Conservation (phyloP, 2,113 vertebrate genomes). For the Nothocercus nigrocapillus region DNA sequence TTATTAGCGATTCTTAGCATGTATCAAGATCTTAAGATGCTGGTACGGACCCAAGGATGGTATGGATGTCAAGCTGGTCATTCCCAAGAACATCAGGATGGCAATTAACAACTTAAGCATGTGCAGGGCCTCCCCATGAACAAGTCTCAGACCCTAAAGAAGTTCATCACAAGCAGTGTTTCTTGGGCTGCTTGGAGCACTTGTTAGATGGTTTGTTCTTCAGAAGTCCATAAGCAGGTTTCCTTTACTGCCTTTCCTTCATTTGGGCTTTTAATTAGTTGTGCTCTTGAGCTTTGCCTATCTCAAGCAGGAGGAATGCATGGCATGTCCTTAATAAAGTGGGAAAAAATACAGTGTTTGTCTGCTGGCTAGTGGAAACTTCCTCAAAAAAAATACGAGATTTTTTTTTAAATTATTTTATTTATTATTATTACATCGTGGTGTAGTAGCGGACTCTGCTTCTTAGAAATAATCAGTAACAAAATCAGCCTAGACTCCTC, state of each 20-base stretch:
- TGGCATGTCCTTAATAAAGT: slow-evolving; percentile 18
- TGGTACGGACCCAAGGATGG: background rate
- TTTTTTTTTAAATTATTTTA: background rate
- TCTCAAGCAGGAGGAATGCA: background rate
- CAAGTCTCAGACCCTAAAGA: background rate
- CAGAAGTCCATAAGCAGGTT: background rate
- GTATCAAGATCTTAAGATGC: background rate
- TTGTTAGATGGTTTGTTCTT: background rate
- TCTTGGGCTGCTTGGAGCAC: background rate
- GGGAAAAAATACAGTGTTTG: background rate
- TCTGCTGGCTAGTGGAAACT: background rate
- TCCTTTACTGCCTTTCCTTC: background rate
- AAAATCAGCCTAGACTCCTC: background rate
- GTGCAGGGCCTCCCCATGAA: background rate
- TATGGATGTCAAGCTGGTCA: background rate
- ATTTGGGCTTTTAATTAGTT: background rate
- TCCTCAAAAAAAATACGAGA: background rate
- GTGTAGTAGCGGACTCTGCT: background rate
- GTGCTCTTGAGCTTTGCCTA: slow-evolving; percentile 33
- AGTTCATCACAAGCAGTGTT: background rate
- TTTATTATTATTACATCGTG: background rate
- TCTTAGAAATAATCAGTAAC: background rate
- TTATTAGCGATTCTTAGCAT: background rate
- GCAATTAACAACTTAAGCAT: background rate
- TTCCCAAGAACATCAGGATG: background rate